Base-by-base conservation (phyloP, 1,140 invertebrate genomes). In the Ooceraea biroi region DNA sequence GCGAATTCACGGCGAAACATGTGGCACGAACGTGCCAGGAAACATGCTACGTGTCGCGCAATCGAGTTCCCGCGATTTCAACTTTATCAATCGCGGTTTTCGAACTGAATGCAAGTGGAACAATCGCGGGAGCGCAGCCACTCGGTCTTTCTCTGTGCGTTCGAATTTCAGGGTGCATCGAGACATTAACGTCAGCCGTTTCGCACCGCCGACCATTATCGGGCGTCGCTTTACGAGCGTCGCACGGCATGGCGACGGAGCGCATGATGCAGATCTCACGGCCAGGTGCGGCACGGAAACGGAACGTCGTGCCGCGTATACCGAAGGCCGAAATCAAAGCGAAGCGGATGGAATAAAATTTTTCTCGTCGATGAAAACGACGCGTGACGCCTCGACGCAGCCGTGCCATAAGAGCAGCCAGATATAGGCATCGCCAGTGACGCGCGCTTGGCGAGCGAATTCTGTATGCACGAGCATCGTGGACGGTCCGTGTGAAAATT, bases 121-220 rank as follows among this genome's bases (percentile, higher is more conserved):
- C 61, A 78, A 68, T 44, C 60, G 30, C 30, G 8, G 19, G 14
- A 36, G n/a, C 17, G 60, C 46, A 52, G 52, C 66, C 60, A 27
- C 19, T 63, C 22, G 27, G 48, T 0, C 17, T 76, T 63, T 41
- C 44, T 44, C 74, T 11, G n/a, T 11, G 41, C 57, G n/a, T 48
- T 78, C 19, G 76, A 78, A 68, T 78, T 78, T 69, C 36, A 50
- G 12, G n/a, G 12, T 44, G 22, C 30, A 44, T 69, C 63, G 50
- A 55, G 36, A 68, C 36, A 66, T 78, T 78, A 69, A 69, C 12
- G 63, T 69, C 65, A 52, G 11, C 50, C 44, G 44, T 52, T 55
- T 78, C 63, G 63, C 50, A 57, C 11, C 17, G 22, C 14, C 22
- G 11, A 19, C 50, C 22, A 57, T 78, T 78, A 68, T 78, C 30